Evolutionary conservation across 2,888 invertebrate genomes (phyloP).

Genomic region (Tillus elongatus): DNA sequence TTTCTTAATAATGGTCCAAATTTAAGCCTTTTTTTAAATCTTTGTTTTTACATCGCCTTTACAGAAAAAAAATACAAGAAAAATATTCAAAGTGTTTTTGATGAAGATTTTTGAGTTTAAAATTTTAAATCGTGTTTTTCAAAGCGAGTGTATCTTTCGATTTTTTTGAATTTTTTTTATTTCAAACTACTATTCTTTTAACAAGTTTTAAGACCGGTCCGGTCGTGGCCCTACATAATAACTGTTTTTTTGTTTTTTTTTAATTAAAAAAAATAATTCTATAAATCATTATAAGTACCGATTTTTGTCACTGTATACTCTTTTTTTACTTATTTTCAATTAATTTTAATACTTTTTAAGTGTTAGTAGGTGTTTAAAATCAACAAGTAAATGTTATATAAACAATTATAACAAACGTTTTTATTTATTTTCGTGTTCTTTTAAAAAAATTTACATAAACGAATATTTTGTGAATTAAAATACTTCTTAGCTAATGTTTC

Average conservation of each 20-base stretch:
- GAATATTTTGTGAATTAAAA: too few relatives aligned
- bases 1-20: not conserved
- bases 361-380: too few relatives aligned
- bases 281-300: slow-evolving; percentile 3
- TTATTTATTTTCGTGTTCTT: too few relatives aligned
- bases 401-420: too few relatives aligned
- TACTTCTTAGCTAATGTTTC: too few relatives aligned
- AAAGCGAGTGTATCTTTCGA: slow-evolving; percentile 3
- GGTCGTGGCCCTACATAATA: not conserved
- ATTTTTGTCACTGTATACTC: slow-evolving; percentile 3
- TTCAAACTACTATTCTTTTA: not conserved
- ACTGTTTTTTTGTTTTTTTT: not conserved
- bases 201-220: slow-evolving; percentile 2
- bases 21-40: not conserved
- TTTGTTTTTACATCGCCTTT: not conserved
- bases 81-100: slow-evolving; percentile 1
- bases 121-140: slow-evolving; percentile 3
- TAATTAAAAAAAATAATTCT: not conserved
- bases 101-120: not conserved
- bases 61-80: slow-evolving; percentile 3
- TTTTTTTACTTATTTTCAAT: too few relatives aligned
- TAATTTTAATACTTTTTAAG: too few relatives aligned
- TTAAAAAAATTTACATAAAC: too few relatives aligned
- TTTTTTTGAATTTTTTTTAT: slow-evolving; percentile 1
- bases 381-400: too few relatives aligned